A percentile compares a stretch with the other conserved stretches of the same genome.
Conservation (phyloP, 1,140 invertebrate species). For the Sipha flava region DNA sequence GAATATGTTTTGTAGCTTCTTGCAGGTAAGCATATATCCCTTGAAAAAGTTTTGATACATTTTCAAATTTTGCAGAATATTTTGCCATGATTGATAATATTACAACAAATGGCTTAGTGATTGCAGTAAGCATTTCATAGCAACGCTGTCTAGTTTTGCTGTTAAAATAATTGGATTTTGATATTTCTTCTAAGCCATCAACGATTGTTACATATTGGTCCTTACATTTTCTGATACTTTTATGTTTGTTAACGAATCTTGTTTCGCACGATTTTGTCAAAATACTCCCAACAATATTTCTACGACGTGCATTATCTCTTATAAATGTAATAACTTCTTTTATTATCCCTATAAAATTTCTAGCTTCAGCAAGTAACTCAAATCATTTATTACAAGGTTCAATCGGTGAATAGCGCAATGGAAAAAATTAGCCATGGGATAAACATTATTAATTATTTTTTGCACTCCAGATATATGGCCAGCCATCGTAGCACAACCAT, state of each 20-base stretch:
- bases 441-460: neutral
- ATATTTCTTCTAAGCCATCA: neutral
- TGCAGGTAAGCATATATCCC: too few relatives aligned
- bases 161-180: neutral
- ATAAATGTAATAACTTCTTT: neutral
- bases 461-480: neutral
- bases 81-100: too few relatives aligned
- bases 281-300: neutral
- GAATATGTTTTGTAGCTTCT: too few relatives aligned
- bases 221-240: neutral
- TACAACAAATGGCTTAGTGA: too few relatives aligned
- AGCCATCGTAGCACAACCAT: neutral
- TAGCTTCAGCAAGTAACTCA: neutral
- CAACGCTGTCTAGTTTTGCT: neutral
- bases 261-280: neutral
- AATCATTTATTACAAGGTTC: neutral
- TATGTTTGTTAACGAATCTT: neutral
- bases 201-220: neutral
- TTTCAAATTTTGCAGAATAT: too few relatives aligned
- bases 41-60: too few relatives aligned
- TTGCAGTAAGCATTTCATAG: neutral
- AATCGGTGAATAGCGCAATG: neutral
- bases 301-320: neutral
- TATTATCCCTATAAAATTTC: neutral
- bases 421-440: neutral